These are phyloP conservation scores for Drosophila chauvacae DNA, from an alignment of 1,140 invertebrate genomes.

Conservation along the genomic window DNA sequence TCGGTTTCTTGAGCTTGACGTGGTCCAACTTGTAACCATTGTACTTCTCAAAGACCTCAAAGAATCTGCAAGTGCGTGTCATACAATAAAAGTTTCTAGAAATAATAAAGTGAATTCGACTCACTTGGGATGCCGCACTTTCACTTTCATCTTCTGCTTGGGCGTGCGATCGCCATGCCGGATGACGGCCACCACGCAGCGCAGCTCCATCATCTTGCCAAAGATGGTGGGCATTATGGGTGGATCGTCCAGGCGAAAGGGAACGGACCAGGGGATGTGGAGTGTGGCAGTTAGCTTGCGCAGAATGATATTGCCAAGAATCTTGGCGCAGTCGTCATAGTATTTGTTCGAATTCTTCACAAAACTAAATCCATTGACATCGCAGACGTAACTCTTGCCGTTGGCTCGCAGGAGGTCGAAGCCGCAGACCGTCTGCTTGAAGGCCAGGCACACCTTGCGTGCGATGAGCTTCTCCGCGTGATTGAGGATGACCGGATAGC, in stretches of 20 bases:
- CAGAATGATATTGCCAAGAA: conserved; percentile 96
- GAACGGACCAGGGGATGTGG: conserved; percentile 98
- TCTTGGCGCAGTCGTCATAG: conserved; percentile 99
- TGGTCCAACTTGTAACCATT: conserved; percentile 97
- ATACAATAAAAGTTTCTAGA: too few species aligned
- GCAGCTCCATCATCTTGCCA: conserved; percentile 99
- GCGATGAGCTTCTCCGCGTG: conserved; percentile 99
- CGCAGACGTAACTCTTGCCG: conserved; percentile 99
- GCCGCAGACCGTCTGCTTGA: conserved; percentile 99
- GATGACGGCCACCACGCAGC: conserved; percentile 98
- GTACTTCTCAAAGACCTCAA: conserved; percentile 99
- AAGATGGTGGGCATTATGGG: conserved; percentile 99
- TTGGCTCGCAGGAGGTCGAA: conserved; percentile 99
- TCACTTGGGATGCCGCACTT: conserved; percentile 98
- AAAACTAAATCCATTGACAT: conserved; percentile 99
- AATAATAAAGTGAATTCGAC: conserved; percentile 51
- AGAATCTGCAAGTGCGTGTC: conserved; percentile 91
- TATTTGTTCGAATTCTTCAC: conserved; percentile 99
- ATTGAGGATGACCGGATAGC: conserved; percentile 98
- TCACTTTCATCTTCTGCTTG: conserved; percentile 99
- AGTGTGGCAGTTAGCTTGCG: conserved; percentile 97
- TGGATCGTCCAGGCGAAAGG: conserved; percentile 98
- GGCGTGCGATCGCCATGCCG: conserved; percentile 99
- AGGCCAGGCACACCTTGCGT: conserved; percentile 98
- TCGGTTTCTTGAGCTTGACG: conserved; percentile 98